Evolutionary conservation across 2,113 vertebrate species (phyloP), one percentile per base, ranked within the genome.

Genomic region (Mus musculus): DNA sequence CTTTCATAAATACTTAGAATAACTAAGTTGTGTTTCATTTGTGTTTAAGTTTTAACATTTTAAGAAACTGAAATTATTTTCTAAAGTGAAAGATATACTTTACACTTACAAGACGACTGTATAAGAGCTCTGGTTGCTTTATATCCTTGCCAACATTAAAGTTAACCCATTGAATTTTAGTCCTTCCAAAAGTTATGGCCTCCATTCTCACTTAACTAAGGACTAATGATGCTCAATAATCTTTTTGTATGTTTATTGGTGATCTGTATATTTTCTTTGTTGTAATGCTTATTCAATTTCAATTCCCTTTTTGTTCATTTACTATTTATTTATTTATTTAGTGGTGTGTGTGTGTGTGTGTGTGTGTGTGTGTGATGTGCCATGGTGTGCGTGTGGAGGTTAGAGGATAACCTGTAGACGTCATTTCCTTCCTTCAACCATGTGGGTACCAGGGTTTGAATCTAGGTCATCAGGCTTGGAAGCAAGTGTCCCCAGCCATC

Each of bases 41-140:
- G 26, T 28, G 61, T 86, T 80, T 89, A 80, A 91, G 4, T 94
- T 91, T 86, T 89, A 89, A 71, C 69, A 85, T 86, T 69, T 95
- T 89, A 24, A 94, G 39, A 92, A 95, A 81, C 71, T 92, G 46
- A 85, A 86, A 65, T 36, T 65, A 46, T 75, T 65, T 90, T 81
- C 65, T 56, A 54, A 93, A 72, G 36, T n/a, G 28, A 65, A 54
- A 69, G 75, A 46, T 56, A 14, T 33, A 49, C 56, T 90, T 86
- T 77, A 76, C 46, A 94, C 73, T 82, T 85, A 59, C 36, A 93
- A 56, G 36, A 94, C 49, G 9, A 56, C 24, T 65, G 2, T 69
- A 20, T 86, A n/a, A 76, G 39, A 56, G 13, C 90, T 72, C 1
- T 22, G 69, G 8, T 90, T 93, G 52, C 36, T 94, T 19, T 73